Evolutionary conservation across 2,113 vertebrate species (phyloP), one percentile per base, ranked within the genome.

Genomic region (Melanostigma gelatinosum): DNA sequence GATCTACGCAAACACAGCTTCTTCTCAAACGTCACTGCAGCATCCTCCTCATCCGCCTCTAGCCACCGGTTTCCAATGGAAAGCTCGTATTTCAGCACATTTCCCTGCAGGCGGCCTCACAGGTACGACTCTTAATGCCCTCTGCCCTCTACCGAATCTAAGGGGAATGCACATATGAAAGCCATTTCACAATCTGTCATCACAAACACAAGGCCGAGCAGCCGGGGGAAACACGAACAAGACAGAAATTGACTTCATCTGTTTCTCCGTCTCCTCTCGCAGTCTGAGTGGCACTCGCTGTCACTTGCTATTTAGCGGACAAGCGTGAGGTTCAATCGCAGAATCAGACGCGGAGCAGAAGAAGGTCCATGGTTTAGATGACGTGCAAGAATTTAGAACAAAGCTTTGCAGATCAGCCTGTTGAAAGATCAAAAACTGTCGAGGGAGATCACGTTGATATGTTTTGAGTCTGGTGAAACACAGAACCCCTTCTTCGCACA

Each of bases 201-300:
- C 80, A 79, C 73, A 71, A 88, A 78, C 88, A 84, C 74, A 55
- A 68, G 72, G 55, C 77, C 22, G 50, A 57, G 83, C 79, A 75
- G 69, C 64, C 73, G 66, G 72, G 72, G 88, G 46, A 76, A 57
- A 90, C 89, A 83, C 0, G 73, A 81, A 87, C 15, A 44, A 61
- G 79, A 75, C 78, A 72, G 63, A 90, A 90, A 92, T 93, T 82
- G 90, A 90, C 92, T 88, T 93, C 92, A 91, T 92, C 87, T 91
- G 91, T 88, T 90, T 80, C 81, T 85, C 81, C 83, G 57, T 89
- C 87, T 89, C 82, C 36, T 57, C 87, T 80, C 81, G n/a, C 75
- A 80, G 85, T 69, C 84, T 27, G 90, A 92, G 76, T 86, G 90
- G 87, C 90, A 91, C 85, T 86, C 67, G 42, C 86, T 87, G 91